Base-by-base conservation (phyloP, 2,888 invertebrate genomes). In the Dasysyrphus albostriatus region DNA sequence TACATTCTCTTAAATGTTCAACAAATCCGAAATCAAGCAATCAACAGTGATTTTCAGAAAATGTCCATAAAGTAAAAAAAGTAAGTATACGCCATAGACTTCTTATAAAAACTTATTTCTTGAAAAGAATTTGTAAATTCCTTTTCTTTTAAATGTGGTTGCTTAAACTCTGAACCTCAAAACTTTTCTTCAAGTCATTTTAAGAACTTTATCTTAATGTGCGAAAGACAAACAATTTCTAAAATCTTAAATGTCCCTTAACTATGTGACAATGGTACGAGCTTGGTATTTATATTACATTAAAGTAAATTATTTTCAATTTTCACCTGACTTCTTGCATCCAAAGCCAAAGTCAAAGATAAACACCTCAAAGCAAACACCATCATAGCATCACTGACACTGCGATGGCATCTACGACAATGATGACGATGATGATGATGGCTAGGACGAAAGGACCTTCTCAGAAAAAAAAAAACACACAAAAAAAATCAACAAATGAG, bases 331-430 rank as follows among this genome's bases (percentile, higher is more conserved):
- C 54, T 69, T 69, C 69, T 29, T 69, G 29, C 39, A 54, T 54
- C 29, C n/a, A 49, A 65, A 65, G 69, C 19, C 9, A 44, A 70
- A 79, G 69, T 83, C 83, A 83, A 83, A 79, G 80, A 70, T 79
- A 70, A 74, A 74, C 69, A 70, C 79, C 69, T 78, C 61, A 69
- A 74, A 42, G 54, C 19, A 78, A 83, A 78, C 67, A 80, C 42
- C 67, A 73, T 39, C 42, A 59, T 44, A 49, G 10, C 24, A 47
- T 47, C 47, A 54, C 7, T 39, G 29, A 24, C 69, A 39, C 14
- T 37, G n/a, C n/a, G 37, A 37, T 8, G 47, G 34, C 61, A 10
- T 3, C 44, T 4, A 61, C 12, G n/a, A 39, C n/a, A 24, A 39
- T 14, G 16, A 29, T 9, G 42, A 63, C 1, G 24, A 44, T 63